These are phyloP conservation scores for Heterocephalus glaber DNA, from an alignment of 2,113 vertebrate genomes.

Conservation along the genomic window DNA sequence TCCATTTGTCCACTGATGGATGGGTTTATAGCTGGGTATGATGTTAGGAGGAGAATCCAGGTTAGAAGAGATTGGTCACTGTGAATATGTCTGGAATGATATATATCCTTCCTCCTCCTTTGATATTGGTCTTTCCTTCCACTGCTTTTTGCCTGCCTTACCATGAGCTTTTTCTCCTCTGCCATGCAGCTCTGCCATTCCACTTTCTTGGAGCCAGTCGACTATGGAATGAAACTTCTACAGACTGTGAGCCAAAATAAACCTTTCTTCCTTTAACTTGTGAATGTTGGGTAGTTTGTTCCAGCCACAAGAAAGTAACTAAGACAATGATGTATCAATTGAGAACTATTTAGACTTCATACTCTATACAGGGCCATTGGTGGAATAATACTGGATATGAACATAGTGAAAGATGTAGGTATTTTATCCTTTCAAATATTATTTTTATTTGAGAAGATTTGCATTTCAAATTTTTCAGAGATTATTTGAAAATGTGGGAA, in stretches of 20 bases:
- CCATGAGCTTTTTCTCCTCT: background rate
- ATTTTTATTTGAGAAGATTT: background rate
- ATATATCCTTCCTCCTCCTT: background rate
- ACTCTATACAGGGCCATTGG: background rate
- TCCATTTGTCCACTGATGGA: background rate
- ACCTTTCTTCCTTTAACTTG: background rate
- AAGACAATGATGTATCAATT: background rate
- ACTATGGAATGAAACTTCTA: background rate
- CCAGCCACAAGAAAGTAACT: background rate
- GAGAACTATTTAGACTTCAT: background rate
- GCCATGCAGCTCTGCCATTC: background rate
- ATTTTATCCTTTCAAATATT: background rate
- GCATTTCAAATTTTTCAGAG: background rate
- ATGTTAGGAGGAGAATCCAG: background rate
- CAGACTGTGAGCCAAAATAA: background rate
- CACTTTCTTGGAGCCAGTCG: background rate
- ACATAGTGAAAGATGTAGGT: background rate
- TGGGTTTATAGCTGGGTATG: background rate
- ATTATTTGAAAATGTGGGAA: background rate
- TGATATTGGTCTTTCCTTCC: background rate
- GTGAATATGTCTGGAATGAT: background rate
- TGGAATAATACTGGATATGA: background rate
- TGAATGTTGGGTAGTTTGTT: background rate
- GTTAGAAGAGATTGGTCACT: background rate
- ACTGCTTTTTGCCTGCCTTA: background rate